Evolutionary conservation across 2,888 invertebrate genomes (phyloP).

Genomic region (Oscheius sp.): DNA sequence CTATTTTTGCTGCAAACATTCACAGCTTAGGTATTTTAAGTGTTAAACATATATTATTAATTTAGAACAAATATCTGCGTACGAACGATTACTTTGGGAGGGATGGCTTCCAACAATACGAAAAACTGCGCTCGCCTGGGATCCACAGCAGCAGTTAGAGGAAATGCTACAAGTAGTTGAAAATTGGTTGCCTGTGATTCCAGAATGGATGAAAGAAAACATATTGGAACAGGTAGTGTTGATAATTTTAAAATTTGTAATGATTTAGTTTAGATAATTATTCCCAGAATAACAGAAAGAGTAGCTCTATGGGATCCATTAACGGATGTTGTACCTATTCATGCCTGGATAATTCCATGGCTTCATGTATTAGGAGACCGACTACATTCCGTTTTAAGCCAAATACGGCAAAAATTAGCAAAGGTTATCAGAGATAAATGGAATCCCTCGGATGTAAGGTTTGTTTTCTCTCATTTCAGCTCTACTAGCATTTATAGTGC

Average conservation of each 20-base stretch:
- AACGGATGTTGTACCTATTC: constrained; percentile 91
- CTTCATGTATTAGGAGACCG: constrained; percentile 81
- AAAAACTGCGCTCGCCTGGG: constrained; percentile 77
- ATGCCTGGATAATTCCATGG: constrained; percentile 98
- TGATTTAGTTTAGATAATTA: constrained; percentile 45
- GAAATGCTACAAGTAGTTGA: constrained; percentile 83
- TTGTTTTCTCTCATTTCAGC: background rate
- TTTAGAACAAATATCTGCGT: constrained; percentile 75
- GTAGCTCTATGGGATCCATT: constrained; percentile 83
- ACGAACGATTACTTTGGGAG: constrained; percentile 87
- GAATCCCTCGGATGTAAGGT: constrained; percentile 83
- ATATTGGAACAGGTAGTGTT: constrained; percentile 79
- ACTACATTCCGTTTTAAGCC: constrained; percentile 81
- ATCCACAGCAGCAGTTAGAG: constrained; percentile 77
- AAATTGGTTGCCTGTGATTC: constrained; percentile 83
- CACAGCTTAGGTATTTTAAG: constrained; percentile 9
- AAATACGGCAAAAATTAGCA: constrained; percentile 79
- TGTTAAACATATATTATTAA: background rate
- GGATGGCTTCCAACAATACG: constrained; percentile 85
- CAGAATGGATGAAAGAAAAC: constrained; percentile 84
- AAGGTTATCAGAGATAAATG: constrained; percentile 46
- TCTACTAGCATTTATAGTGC: constrained; percentile 77
- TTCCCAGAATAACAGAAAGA: constrained; percentile 57
- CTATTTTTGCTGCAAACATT: constrained; percentile 11
- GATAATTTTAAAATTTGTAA: background rate